Evolutionary conservation across 2,888 invertebrate species (phyloP).

Genomic region (Lamellibrachia satsuma): DNA sequence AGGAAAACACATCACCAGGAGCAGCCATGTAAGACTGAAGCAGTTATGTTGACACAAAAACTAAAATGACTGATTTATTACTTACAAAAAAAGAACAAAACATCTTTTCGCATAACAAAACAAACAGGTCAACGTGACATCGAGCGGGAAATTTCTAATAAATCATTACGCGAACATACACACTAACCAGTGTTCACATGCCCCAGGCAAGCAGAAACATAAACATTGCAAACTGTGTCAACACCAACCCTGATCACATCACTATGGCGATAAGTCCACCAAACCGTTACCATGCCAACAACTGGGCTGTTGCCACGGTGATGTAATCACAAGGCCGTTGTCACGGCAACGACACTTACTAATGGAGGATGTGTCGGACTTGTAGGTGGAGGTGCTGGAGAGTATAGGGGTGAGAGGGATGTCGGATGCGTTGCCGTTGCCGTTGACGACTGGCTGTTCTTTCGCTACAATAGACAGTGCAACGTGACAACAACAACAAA

Average conservation of each 20-base stretch:
- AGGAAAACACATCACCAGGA: neutral
- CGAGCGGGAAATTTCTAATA: neutral
- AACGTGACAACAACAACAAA: neutral
- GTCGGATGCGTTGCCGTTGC: neutral
- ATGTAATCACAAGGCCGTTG: neutral
- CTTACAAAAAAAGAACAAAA: neutral
- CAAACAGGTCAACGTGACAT: neutral
- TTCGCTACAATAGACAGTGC: neutral
- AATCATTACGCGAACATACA: neutral
- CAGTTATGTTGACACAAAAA: neutral
- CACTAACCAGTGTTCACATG: neutral
- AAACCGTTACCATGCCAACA: slow-evolving; percentile 1
- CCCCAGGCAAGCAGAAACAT: neutral
- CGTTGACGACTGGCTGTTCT: neutral
- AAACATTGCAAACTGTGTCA: neutral
- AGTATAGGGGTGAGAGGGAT: neutral
- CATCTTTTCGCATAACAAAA: neutral
- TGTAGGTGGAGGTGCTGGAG: slow-evolving; percentile 27
- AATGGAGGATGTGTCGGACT: slow-evolving; percentile 33
- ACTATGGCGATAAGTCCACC: neutral
- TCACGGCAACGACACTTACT: slow-evolving; percentile 29
- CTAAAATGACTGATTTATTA: neutral
- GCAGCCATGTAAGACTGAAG: neutral
- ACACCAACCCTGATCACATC: neutral
- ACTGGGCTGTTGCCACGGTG: neutral